A percentile compares a stretch with the other conserved stretches of the same genome.
Evolutionary conservation across 2,888 invertebrate species (phyloP).

Genomic region (Anthrax anthrax): DNA sequence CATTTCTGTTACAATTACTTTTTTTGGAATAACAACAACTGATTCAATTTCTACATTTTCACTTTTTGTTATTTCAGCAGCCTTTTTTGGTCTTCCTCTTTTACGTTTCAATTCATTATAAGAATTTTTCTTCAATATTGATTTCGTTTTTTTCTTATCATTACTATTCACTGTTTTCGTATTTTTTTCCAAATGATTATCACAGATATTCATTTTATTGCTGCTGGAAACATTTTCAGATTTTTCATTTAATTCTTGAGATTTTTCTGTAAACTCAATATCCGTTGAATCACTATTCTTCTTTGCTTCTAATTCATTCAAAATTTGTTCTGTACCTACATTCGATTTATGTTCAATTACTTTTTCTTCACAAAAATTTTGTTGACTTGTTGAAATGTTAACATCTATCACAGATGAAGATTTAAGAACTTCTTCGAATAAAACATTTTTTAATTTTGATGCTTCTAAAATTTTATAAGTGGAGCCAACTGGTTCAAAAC

Average conservation of each 20-base stretch:
- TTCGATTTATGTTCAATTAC: background rate
- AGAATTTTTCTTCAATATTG: background rate
- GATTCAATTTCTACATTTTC: background rate
- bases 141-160: background rate
- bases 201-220: background rate
- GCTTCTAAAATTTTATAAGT: constrained; percentile 1
- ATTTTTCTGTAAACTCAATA: background rate
- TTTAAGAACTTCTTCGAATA: constrained; percentile 7
- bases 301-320: background rate
- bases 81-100: background rate
- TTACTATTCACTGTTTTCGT: background rate
- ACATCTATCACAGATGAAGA: too few species aligned
- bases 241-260: background rate
- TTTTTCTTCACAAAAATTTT: too few species aligned
- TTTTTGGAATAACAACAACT: background rate
- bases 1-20: background rate
- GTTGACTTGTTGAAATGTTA: too few species aligned
- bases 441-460: constrained; percentile 6
- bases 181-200: background rate
- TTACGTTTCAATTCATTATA: background rate
- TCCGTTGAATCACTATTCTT: background rate
- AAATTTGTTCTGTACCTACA: background rate
- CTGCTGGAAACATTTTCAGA: too few species aligned
- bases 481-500: constrained; percentile 6
- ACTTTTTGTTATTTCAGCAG: too few species aligned